A percentile compares a stretch with the other conserved stretches of the same genome.
Evolutionary conservation across 37 sponge, comb jelly and placozoan genomes (phyloP).

Genomic region (Petrosia ficiformis): DNA sequence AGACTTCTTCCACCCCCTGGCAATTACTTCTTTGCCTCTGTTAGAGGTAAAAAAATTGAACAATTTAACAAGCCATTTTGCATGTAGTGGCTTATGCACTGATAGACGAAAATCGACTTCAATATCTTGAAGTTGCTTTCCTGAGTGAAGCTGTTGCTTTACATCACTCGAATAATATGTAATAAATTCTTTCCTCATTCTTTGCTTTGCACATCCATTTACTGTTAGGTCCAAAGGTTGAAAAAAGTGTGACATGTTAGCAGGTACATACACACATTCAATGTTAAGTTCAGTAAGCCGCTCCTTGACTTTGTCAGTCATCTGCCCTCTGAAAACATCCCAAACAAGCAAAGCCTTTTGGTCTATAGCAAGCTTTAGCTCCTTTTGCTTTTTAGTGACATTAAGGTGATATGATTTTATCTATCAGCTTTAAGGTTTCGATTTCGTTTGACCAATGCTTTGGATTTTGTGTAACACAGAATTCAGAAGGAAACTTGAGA

Average conservation of each 20-base stretch:
- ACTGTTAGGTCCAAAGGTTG: conserved; percentile 41
- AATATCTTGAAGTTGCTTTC: too few species aligned
- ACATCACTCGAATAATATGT: conserved; percentile 26
- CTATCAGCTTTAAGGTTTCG: conserved; percentile 41
- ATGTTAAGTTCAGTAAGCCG: conserved; percentile 13
- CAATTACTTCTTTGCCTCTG: too few species aligned
- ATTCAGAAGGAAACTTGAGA: conserved; percentile 33
- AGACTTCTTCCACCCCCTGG: too few species aligned
- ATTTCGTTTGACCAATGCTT: conserved; percentile 51
- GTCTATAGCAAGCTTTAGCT: conserved; percentile 17
- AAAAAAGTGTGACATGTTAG: conserved; percentile 42
- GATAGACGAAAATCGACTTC: too few species aligned
- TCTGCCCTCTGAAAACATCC: conserved; percentile 48
- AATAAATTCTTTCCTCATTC: not conserved
- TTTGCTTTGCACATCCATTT: conserved; percentile 32
- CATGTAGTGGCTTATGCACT: too few species aligned
- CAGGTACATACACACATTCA: conserved; percentile 25
- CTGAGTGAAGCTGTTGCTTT: too few species aligned
- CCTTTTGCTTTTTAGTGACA: conserved; percentile 8
- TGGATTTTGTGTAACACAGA: conserved; percentile 31
- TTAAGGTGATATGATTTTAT: conserved; percentile 47
- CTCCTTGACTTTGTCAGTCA: conserved; percentile 17
- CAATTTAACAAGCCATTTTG: too few species aligned
- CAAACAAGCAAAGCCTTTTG: conserved; percentile 23
- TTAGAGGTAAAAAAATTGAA: too few species aligned